Evolutionary conservation across 1,140 invertebrate genomes (phyloP).

Genomic region (Drosophila persimilis): DNA sequence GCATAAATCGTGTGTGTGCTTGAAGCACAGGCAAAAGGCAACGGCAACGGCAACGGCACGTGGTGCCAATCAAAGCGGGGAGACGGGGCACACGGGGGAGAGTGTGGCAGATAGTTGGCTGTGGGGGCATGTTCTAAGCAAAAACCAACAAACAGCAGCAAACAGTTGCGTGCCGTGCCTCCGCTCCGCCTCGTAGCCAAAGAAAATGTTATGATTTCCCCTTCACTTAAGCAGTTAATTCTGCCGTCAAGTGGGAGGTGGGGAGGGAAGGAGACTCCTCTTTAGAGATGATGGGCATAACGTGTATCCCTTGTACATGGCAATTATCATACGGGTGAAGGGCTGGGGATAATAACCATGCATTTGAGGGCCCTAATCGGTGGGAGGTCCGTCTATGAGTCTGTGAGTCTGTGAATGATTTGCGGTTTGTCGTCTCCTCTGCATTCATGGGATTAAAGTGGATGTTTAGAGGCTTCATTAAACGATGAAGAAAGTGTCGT

Average conservation of each 20-base stretch:
- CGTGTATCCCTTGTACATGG: no score
- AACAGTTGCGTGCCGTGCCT: constrained; percentile 39
- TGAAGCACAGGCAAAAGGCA: neutral
- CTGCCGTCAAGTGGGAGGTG: neutral
- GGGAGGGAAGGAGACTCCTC: neutral
- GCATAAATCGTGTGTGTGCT: constrained; percentile 33
- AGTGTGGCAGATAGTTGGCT: neutral
- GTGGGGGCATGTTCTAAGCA: constrained; percentile 2
- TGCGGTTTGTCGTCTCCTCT: constrained; percentile 18
- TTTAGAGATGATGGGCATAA: no score
- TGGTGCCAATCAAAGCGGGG: constrained; percentile 45
- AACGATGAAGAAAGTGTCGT: constrained; percentile 15
- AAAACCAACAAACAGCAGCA: constrained; percentile 37
- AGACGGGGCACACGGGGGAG: neutral
- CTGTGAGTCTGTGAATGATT: no score
- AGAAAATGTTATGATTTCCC: constrained; percentile 56
- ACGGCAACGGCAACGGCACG: constrained; percentile 25
- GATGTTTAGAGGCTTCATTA: constrained; percentile 55
- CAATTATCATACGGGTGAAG: no score
- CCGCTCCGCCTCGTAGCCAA: constrained; percentile 12
- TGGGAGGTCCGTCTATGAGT: no score
- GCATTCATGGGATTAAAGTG: constrained; percentile 25
- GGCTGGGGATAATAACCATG: no score
- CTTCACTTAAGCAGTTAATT: constrained; percentile 54
- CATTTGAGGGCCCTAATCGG: no score